Base-by-base conservation (phyloP, 2,888 invertebrate genomes). In the Acholoe squamosa region DNA sequence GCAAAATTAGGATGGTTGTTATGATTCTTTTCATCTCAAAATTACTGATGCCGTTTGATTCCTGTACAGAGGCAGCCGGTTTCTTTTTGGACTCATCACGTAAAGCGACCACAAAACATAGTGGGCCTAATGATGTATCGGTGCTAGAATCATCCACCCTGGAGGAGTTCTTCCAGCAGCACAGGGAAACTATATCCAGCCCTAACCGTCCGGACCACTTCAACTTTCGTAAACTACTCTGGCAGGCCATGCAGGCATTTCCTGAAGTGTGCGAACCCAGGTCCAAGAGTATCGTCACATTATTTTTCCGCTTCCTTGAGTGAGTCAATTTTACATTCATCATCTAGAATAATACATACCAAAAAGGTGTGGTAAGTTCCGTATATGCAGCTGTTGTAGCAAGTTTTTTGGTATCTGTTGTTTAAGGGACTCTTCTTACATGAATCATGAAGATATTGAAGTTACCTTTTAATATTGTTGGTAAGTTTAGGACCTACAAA, bases 301-400 rank as follows among this genome's bases (percentile, higher is more conserved):
- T 98, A n/a, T 97, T 99, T 93, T 96, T 99, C 89, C 96, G 97
- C 91, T 98, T 98, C 95, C 97, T 98, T 90, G 97, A 97, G 96
- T 97, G 96, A 95, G 97, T 97, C 3, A 16, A 52, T 25, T 43
- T 5, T 10, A 34, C 25, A 3, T 34, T 28, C 77, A 61, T 3
- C n/a, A n/a, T 3, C 22, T 61, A 10, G 19, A 54, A 54, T 61
- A 19, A 61, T n/a, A 19, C 12, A 54, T 54, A 19, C 61, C 22
- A n/a, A n/a, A 61, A n/a, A 12, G 54, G 12, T 54, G 54, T 54
- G 54, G 10, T 19, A 14, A 10, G 19, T 54, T 54, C 54, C 10
- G 54, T 54, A 10, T 54, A 54, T 10, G 54, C 61, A 61, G 3
- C 22, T 61, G 19, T 12, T 61, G 19, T 61, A 61, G 3, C 61